A percentile compares a stretch with the other conserved stretches of the same genome.
Conservation (phyloP, 2,888 invertebrate genomes). For the Parnassius orleans region DNA sequence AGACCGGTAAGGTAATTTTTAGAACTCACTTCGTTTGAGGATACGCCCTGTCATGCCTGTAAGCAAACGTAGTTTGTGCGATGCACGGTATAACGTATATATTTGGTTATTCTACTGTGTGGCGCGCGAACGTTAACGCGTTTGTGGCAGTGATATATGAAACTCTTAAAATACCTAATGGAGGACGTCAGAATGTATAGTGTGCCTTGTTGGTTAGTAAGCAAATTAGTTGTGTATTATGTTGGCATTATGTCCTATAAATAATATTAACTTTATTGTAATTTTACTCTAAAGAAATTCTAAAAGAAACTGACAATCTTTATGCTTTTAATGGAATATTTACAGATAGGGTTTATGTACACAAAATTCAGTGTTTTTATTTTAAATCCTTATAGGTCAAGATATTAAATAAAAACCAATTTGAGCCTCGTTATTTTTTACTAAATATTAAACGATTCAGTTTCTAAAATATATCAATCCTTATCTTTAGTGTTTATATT, state of each 20-base stretch:
- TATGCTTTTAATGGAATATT: too few species aligned
- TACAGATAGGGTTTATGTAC: too few species aligned
- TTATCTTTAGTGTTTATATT: too few species aligned
- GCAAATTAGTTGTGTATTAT: constrained; percentile 20
- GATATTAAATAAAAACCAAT: too few species aligned
- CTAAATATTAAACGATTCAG: too few species aligned
- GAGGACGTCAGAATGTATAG: constrained; percentile 16
- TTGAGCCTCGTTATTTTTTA: too few species aligned
- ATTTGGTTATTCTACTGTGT: neutral
- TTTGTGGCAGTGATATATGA: constrained; percentile 26
- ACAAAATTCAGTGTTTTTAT: too few species aligned
- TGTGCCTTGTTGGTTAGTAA: constrained; percentile 12
- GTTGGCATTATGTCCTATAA: neutral
- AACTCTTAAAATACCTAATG: constrained; percentile 26
- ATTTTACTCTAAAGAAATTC: too few species aligned
- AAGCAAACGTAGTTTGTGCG: constrained; percentile 7
- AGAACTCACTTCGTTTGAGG: constrained; percentile 6
- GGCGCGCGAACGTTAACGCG: constrained; percentile 9
- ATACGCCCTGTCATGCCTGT: neutral
- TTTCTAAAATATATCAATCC: too few species aligned
- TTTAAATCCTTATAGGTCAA: too few species aligned
- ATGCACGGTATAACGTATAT: neutral
- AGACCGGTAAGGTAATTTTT: constrained; percentile 23
- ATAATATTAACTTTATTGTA: too few species aligned
- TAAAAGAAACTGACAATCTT: too few species aligned